A percentile compares a stretch with the other conserved stretches of the same genome.
phyloP scores from a whole-genome alignment of 2,888 invertebrate genomes.

The Zygogramma bicolorata region DNA sequence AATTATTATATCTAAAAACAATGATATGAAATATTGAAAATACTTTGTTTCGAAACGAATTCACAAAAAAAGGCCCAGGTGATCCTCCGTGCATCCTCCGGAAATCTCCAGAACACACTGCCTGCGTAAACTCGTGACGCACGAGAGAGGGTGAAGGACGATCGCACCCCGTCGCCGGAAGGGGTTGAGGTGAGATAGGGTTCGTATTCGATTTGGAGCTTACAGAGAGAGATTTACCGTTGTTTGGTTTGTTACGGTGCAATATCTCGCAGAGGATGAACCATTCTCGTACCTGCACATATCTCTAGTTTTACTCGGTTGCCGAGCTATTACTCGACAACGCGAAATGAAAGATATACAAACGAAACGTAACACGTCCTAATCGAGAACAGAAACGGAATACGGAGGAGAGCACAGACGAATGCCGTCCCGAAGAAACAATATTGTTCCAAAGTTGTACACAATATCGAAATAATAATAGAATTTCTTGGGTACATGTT shows the following conservation, averaged over 20 bases:
- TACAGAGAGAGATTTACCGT: constrained; percentile 59
- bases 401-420: background rate
- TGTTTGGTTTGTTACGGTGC: constrained; percentile 58
- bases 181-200: constrained; percentile 56
- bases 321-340: constrained; percentile 3
- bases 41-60: too few relatives aligned
- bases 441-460: background rate
- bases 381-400: background rate
- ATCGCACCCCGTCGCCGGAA: constrained; percentile 34
- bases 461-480: background rate
- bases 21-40: too few relatives aligned
- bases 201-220: constrained; percentile 60
- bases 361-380: background rate
- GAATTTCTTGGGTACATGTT: background rate
- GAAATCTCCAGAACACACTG: background rate
- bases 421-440: background rate
- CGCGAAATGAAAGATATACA: background rate
- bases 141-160: constrained; percentile 4
- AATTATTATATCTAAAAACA: too few relatives aligned
- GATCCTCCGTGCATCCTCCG: background rate
- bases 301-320: background rate
- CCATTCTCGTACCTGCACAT: constrained; percentile 15
- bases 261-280: constrained; percentile 39
- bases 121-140: constrained; percentile 6
- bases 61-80: too few relatives aligned